phyloP scores from a whole-genome alignment of 2,888 invertebrate genomes.

The Hypolimnas misippus region DNA sequence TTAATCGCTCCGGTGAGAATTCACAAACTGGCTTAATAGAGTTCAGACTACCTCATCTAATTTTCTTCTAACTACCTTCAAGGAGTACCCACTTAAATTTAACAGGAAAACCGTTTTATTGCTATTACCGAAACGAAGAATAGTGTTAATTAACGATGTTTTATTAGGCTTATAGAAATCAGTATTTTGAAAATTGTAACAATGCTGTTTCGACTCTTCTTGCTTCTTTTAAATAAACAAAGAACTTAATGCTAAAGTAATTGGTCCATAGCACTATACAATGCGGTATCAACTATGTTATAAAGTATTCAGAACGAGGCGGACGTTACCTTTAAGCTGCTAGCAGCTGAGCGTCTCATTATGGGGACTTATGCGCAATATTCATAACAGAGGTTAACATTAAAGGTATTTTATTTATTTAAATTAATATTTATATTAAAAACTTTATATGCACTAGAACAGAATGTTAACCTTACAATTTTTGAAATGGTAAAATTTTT shows the following conservation, averaged over 20 bases:
- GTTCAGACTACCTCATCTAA: slow-evolving; percentile 18
- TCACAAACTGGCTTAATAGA: slow-evolving; percentile 22
- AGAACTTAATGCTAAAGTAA: neutral
- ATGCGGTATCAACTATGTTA: slow-evolving; percentile 2
- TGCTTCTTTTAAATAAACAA: neutral
- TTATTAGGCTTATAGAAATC: neutral
- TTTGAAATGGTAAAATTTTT: too few relatives aligned
- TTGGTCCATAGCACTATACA: slow-evolving; percentile 10
- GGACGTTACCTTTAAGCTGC: slow-evolving; percentile 11
- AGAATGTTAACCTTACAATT: too few relatives aligned
- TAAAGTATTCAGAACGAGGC: slow-evolving; percentile 26
- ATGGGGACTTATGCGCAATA: slow-evolving; percentile 1
- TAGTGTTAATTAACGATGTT: neutral
- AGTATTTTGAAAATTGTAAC: neutral
- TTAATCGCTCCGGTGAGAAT: slow-evolving; percentile 17
- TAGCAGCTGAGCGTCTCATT: slow-evolving; percentile 4
- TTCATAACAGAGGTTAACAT: neutral
- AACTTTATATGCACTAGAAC: neutral
- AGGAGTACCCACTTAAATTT: slow-evolving; percentile 22
- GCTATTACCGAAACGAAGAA: slow-evolving; percentile 1
- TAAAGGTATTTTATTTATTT: neutral
- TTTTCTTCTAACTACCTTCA: slow-evolving; percentile 17
- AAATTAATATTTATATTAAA: neutral
- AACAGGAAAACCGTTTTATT: slow-evolving; percentile 13
- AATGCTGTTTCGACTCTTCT: neutral